Base-by-base conservation (phyloP, 2,797 vertebrate species). In the Cynodonichthys magdalenae region DNA sequence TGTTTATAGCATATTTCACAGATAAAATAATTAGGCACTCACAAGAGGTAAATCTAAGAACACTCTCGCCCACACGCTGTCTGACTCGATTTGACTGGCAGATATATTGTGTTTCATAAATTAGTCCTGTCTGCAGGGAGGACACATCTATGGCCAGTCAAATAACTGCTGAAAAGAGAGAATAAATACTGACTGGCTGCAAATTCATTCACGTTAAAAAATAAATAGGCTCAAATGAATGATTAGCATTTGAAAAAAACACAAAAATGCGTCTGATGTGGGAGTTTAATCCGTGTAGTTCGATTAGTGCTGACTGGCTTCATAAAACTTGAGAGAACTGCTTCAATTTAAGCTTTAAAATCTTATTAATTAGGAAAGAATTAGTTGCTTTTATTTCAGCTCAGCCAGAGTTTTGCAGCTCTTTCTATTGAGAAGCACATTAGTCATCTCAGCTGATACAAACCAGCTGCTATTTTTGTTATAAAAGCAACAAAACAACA, bases 1-100 rank as follows among this genome's bases (percentile, higher is more conserved):
- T 80, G 82, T 75, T 77, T 76, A 76, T 79, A 69, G 79, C 67
- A 62, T 79, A 77, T 89, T 82, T 80, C 81, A 78, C 64, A 72
- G 61, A 75, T 71, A 15, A 70, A 79, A 80, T 81, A 49, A 81
- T 83, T 80, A 80, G 56, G 65, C 63, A 36, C 36, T 44, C 56
- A 85, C 53, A 74, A 78, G 87, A 82, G 82, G 82, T 85, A 80
- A 81, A 77, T 69, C 60, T 59, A 69, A 77, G 66, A 69, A 61
- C 15, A 19, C 45, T 52, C 62, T 63, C 69, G 17, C 80, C 77
- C 73, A 84, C 78, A 61, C 68, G 50, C 6, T 19, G 63, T 84
- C 75, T 83, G 49, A 77, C 59, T 77, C 1, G 1, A 60, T 71
- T 74, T 84, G 71, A 87, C 66, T 75, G 73, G 70, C 70, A 75